A percentile compares a stretch with the other conserved stretches of the same genome.
phyloP scores from a whole-genome alignment of 2,797 vertebrate species.

The Selene dorsalis region DNA sequence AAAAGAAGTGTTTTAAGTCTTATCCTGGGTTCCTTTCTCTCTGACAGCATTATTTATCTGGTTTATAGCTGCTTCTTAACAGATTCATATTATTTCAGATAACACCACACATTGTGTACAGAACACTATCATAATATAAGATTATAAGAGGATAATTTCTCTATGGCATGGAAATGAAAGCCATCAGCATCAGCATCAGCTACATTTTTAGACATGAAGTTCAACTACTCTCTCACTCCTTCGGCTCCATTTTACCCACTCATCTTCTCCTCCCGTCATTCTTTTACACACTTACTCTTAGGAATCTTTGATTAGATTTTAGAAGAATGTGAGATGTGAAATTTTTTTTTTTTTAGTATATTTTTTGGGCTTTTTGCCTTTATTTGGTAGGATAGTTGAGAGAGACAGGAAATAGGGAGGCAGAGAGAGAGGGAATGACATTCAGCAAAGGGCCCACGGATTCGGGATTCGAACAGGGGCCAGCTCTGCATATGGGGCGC shows the following conservation, averaged over 20 bases:
- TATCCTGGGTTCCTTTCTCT: neutral
- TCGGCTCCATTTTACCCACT: neutral
- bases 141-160: neutral
- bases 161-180: neutral
- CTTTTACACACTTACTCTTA: conserved; percentile 7
- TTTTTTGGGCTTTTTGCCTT: too few species aligned
- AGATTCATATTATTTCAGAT: conserved; percentile 11
- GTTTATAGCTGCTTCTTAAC: conserved; percentile 15
- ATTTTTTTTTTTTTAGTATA: too few species aligned
- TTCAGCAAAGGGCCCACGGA: too few species aligned
- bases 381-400: too few species aligned
- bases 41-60: neutral
- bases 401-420: too few species aligned
- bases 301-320: conserved; percentile 21
- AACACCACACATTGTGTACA: conserved; percentile 3
- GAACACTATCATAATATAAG: neutral
- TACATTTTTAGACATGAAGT: conserved; percentile 9
- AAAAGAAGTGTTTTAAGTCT: too few species aligned
- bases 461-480: too few species aligned
- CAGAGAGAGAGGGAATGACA: too few species aligned
- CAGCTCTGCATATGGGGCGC: too few species aligned
- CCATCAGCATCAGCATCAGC: conserved; percentile 21
- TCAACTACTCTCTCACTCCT: neutral
- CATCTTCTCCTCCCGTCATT: neutral
- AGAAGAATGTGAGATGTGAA: conserved; percentile 3